Evolutionary conservation across 2,888 invertebrate species (phyloP), one percentile per base, ranked within the genome.

Genomic region (Rhagium mordax): DNA sequence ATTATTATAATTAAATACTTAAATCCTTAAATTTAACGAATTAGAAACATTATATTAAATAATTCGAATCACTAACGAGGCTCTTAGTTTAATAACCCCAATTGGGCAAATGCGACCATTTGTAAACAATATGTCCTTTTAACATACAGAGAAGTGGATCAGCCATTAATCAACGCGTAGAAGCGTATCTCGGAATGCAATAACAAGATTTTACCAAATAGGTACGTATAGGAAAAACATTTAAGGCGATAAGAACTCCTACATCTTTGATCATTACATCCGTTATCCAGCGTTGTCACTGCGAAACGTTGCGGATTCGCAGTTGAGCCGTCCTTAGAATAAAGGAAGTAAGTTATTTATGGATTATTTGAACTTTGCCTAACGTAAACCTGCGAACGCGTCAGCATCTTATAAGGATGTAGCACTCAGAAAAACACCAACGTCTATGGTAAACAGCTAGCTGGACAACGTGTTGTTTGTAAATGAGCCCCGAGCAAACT

Each of bases 301-400:
- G 55, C 27, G 48, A 48, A 51, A 33, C 55, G 64, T 15, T 57
- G 49, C 20, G 24, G 16, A 62, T 61, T 69, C 47, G 69, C 60
- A 20, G 33, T 29, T 15, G 47, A 21, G 49, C 64, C 64, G 66
- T 74, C 71, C 70, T 72, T 66, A 66, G 53, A 64, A 27, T 74
- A 71, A 77, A 81, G 81, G 81, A 81, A 81, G 81, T 78, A 60
- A 47, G 78, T 80, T 81, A 80, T 81, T 81, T 81, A 81, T 80
- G 80, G 79, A 79, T 79, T 79, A 79, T 79, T 80, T 81, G 81
- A 81, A 80, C 81, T 79, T 78, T 74, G 78, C 78, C 78, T 78
- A 80, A 80, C 77, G 74, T 74, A 74, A 65, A 75, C 49, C 67
- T 61, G 62, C 27, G 75, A 55, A 69, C 69, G 53, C 77, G 67